phyloP scores from a whole-genome alignment of 2,113 vertebrate genomes.

The Plectropomus leopardus region DNA sequence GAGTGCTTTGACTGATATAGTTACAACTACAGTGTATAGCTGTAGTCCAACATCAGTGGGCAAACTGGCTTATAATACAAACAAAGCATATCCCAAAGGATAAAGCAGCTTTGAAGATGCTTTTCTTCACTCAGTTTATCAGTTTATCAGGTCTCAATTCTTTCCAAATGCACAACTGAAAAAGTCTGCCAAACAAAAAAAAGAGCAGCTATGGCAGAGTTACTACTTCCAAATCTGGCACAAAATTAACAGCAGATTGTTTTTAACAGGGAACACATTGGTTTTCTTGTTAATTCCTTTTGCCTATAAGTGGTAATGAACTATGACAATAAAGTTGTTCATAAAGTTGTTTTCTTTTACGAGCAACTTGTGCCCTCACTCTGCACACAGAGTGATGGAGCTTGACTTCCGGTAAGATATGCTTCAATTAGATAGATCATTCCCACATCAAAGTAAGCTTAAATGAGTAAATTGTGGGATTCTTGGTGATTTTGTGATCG shows the following conservation, averaged over 20 bases:
- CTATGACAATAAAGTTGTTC: conserved; percentile 25
- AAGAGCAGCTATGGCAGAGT: not conserved
- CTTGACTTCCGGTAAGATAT: not conserved
- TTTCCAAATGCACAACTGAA: not conserved
- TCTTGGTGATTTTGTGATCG: too few relatives aligned
- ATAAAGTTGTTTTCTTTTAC: conserved; percentile 25
- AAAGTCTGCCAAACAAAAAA: not conserved
- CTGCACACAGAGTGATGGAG: not conserved
- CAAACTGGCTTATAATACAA: not conserved
- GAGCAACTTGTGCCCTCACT: not conserved
- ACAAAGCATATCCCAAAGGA: not conserved
- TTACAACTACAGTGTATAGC: not conserved
- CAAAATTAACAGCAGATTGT: conserved; percentile 20
- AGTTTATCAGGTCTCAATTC: not conserved
- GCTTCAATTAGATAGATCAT: not conserved
- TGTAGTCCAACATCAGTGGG: not conserved
- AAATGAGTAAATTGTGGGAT: too few relatives aligned
- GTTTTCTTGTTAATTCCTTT: conserved; percentile 1
- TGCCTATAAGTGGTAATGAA: conserved; percentile 17
- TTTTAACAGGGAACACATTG: conserved; percentile 25
- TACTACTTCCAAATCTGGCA: conserved; percentile 6
- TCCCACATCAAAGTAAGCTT: not conserved
- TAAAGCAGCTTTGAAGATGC: not conserved
- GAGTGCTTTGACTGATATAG: not conserved
- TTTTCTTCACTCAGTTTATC: not conserved